Percentiles rank a stretch among this genome's conserved stretches.
phyloP scores from a whole-genome alignment of 2,888 invertebrate species.

The Bibio marci region DNA sequence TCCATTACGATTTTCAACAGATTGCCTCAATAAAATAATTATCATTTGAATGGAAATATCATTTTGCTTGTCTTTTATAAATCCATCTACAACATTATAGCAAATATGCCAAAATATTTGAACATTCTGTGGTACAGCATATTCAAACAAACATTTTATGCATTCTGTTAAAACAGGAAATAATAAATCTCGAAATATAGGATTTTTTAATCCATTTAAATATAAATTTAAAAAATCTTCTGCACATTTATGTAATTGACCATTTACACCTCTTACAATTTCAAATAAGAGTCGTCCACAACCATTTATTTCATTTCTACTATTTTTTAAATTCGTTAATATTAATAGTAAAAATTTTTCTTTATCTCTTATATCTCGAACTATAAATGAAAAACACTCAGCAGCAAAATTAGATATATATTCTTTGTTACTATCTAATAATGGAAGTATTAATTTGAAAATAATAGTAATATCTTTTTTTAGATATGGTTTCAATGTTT shows the following conservation, averaged over 20 bases:
- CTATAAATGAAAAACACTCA: slow-evolving; percentile 90
- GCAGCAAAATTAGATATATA: slow-evolving; percentile 88
- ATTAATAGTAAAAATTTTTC: slow-evolving; percentile 53
- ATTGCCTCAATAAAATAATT: slow-evolving; percentile 39
- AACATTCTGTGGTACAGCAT: slow-evolving; percentile 44
- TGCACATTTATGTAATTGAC: slow-evolving; percentile 73
- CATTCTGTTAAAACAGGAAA: slow-evolving; percentile 48
- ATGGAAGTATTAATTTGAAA: slow-evolving; percentile 51
- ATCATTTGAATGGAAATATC: slow-evolving; percentile 26
- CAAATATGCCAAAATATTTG: slow-evolving; percentile 45
- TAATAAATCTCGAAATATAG: slow-evolving; percentile 30
- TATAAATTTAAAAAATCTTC: slow-evolving; percentile 30
- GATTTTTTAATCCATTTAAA: not conserved
- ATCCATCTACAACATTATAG: slow-evolving; percentile 22
- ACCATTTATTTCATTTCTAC: slow-evolving; percentile 63
- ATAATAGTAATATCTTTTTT: slow-evolving; percentile 61
- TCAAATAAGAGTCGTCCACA: slow-evolving; percentile 80
- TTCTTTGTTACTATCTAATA: slow-evolving; percentile 51
- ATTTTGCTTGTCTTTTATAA: slow-evolving; percentile 2
- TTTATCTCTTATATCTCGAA: slow-evolving; percentile 71
- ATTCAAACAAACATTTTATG: slow-evolving; percentile 41
- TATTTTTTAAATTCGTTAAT: slow-evolving; percentile 44
- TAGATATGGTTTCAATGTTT: slow-evolving; percentile 69
- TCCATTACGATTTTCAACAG: slow-evolving; percentile 45
- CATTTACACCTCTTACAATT: slow-evolving; percentile 64